These are phyloP conservation scores for Euplexia lucipara DNA, from an alignment of 2,888 invertebrate genomes.

Conservation along the genomic window DNA sequence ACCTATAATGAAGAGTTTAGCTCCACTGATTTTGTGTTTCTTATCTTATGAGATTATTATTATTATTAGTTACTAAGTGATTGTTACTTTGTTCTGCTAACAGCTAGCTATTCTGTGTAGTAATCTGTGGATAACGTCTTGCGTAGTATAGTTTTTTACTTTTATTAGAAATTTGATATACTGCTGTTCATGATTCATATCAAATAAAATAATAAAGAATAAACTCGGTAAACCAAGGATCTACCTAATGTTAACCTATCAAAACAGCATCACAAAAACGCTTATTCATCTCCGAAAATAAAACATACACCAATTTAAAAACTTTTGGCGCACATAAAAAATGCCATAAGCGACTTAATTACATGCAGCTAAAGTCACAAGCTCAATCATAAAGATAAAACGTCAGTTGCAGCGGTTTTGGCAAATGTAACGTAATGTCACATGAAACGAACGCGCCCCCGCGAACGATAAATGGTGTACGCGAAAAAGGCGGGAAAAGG, in stretches of 20 bases:
- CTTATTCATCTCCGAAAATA: conserved; percentile 12
- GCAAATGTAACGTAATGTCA: conserved; percentile 43
- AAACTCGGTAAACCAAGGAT: background rate
- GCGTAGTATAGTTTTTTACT: too few species aligned
- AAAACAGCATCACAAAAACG: conserved; percentile 11
- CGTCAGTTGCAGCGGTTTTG: conserved; percentile 57
- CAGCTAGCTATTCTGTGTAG: too few species aligned
- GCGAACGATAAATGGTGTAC: conserved; percentile 60
- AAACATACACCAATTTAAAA: conserved; percentile 21
- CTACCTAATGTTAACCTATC: background rate
- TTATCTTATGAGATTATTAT: too few species aligned
- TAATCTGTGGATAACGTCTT: too few species aligned
- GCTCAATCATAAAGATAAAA: conserved; percentile 59
- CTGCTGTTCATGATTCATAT: too few species aligned
- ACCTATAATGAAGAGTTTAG: too few species aligned
- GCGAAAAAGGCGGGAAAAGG: conserved; percentile 63
- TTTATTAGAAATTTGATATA: too few species aligned
- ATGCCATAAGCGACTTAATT: conserved; percentile 21
- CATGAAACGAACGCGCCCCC: conserved; percentile 46
- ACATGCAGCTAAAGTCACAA: conserved; percentile 31
- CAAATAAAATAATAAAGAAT: too few species aligned
- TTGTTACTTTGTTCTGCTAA: too few species aligned
- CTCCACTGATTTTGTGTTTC: too few species aligned
- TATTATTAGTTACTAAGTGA: too few species aligned
- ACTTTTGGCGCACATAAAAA: conserved; percentile 4